Evolutionary conservation across 2,797 vertebrate genomes (phyloP), one percentile per base, ranked within the genome.

Genomic region (Hapalemur alaotrensis): DNA sequence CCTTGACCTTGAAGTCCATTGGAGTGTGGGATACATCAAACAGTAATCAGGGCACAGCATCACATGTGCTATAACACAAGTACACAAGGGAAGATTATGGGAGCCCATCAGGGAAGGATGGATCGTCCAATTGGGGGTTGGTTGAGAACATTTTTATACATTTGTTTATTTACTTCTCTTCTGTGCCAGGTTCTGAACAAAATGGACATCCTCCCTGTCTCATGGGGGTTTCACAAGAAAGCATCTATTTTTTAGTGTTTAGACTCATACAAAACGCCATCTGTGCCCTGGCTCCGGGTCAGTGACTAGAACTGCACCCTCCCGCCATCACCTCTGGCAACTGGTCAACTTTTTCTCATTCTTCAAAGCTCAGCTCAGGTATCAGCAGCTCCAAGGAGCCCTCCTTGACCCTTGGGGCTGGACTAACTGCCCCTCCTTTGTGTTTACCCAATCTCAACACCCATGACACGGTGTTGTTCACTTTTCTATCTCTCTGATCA

Each of bases 1-100:
- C 65, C 70, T 93, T 87, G 76, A 85, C 88, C 72, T 82, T 81
- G 65, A 91, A 87, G 84, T 92, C 85, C 63, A 61, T 81, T 84
- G 48, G 25, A 50, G 20, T 41, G n/a, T 72, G 15, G 3, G 59
- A 80, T 38, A 61, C 46, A 67, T 72, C 76, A 80, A 88, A 70
- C 0, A 7, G 48, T 30, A 72, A 94, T 54, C 46, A 76, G 41
- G 70, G 4, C 0, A 2, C 78, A 13, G 46, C 30, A 23, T 46
- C 25, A 2, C 15, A 70, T 14, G 3, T 22, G 35, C 25, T 30
- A 2, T 25, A 41, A 43, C 6, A 38, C 13, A 81, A 46, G 43
- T 32, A 4, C 2, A 3, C 23, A 25, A 41, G 14, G 22, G 18
- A 28, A 43, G 78, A 30, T 35, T 30, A 13, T 0, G 5, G 43